These are phyloP conservation scores for Ctenopoma kingsleyae DNA, from an alignment of 2,797 vertebrate species.

Conservation along the genomic window DNA sequence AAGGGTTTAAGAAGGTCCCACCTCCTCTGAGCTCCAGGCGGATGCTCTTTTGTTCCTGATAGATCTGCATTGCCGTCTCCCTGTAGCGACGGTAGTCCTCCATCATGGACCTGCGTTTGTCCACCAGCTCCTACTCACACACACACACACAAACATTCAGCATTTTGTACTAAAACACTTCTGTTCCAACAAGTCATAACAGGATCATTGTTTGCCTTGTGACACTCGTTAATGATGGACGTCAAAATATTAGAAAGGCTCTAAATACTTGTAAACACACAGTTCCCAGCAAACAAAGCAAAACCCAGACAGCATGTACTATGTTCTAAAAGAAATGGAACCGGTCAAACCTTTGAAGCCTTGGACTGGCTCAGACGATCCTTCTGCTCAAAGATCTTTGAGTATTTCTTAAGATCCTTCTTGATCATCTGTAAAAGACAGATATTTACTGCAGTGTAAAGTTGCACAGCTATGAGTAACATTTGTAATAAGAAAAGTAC, in stretches of 20 bases:
- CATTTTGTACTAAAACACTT: not conserved
- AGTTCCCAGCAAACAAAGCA: not conserved
- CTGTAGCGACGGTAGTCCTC: constrained; percentile 94
- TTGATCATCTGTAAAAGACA: constrained; percentile 90
- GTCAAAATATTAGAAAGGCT: not conserved
- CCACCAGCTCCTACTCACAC: constrained; percentile 91
- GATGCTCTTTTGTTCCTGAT: constrained; percentile 90
- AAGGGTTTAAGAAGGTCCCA: constrained; percentile 44
- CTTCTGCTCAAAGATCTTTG: constrained; percentile 99
- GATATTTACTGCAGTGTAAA: not conserved
- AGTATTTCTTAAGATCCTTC: constrained; percentile 98
- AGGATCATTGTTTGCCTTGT: not conserved
- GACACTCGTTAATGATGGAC: not conserved
- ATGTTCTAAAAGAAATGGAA: not conserved
- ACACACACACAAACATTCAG: constrained; percentile 9
- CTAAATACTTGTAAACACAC: not conserved
- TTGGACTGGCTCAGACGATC: constrained; percentile 98
- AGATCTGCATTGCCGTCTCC: constrained; percentile 86
- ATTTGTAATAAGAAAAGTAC: not conserved
- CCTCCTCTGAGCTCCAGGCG: constrained; percentile 96
- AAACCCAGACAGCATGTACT: not conserved
- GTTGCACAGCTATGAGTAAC: not conserved
- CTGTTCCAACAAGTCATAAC: not conserved
- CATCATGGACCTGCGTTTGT: constrained; percentile 95
- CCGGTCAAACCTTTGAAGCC: constrained; percentile 93